Conservation (phyloP, 2,888 invertebrate genomes). For the Malachius bipustulatus region DNA sequence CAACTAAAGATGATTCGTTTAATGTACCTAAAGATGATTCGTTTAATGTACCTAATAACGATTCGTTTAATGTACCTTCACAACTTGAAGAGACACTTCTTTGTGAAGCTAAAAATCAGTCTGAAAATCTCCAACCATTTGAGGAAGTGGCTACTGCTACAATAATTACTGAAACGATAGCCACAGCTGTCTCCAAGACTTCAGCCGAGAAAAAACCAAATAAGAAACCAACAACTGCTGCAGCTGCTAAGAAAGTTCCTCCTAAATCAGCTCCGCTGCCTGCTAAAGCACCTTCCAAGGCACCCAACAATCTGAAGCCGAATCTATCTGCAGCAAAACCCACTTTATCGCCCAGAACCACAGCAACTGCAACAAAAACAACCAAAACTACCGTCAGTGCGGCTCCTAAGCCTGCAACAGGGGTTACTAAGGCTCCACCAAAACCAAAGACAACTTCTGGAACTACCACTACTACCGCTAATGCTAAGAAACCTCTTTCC, state of each 20-base stretch:
- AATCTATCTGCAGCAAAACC: conserved; percentile 21
- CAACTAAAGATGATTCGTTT: not conserved
- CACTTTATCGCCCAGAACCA: conserved; percentile 17
- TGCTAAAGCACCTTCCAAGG: conserved; percentile 8
- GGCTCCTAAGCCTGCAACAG: conserved; percentile 12
- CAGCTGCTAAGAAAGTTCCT: conserved; percentile 11
- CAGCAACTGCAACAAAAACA: conserved; percentile 17
- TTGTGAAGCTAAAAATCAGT: too few species aligned
- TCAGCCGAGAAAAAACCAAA: conserved; percentile 28
- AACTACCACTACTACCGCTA: conserved; percentile 14
- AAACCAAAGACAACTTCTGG: conserved; percentile 17
- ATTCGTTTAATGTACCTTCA: too few species aligned
- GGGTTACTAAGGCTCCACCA: conserved; percentile 21
- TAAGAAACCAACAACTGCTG: conserved; percentile 15
- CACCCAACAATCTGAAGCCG: too few species aligned
- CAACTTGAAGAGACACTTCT: too few species aligned
- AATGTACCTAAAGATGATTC: too few species aligned
- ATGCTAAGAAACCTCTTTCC: conserved; percentile 1
- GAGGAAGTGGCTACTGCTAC: not conserved
- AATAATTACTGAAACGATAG: conserved; percentile 11
- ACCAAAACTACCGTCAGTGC: conserved; percentile 15
- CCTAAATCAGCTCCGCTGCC: not conserved
- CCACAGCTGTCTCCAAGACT: conserved; percentile 28
- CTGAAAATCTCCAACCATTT: too few species aligned
- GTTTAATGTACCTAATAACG: too few species aligned